Conservation (phyloP, 1,140 invertebrate species). For the Gryllus bimaculatus region DNA sequence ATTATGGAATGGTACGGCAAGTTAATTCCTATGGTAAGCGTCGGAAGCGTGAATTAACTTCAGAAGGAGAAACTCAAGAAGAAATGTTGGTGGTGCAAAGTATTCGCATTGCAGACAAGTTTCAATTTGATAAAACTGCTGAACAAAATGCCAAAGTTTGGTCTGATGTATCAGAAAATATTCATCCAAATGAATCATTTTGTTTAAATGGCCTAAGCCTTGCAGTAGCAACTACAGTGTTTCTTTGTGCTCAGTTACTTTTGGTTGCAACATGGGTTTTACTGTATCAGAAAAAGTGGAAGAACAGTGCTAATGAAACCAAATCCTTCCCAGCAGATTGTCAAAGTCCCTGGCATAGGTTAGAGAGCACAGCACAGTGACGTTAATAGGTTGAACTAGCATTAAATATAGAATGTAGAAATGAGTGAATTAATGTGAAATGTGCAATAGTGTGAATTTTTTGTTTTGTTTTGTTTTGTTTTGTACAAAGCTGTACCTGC, state of each 20-base stretch:
- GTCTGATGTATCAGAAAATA: neutral
- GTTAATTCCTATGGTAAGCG: constrained; percentile 37
- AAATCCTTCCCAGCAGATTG: neutral
- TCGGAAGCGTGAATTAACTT: constrained; percentile 24
- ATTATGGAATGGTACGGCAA: constrained; percentile 32
- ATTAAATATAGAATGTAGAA: neutral
- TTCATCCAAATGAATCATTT: neutral
- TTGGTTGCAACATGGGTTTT: constrained; percentile 4
- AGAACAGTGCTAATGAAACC: neutral
- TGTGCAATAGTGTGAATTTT: neutral
- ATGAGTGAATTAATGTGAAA: neutral
- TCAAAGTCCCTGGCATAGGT: neutral
- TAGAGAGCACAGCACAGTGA: neutral
- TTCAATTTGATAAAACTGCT: constrained; percentile 30
- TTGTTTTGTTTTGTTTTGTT: neutral
- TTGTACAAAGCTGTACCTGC: neutral
- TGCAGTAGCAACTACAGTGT: constrained; percentile 3
- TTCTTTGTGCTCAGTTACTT: constrained; percentile 11
- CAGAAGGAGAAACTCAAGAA: constrained; percentile 25
- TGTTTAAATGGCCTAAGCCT: constrained; percentile 8
- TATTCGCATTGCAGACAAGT: constrained; percentile 42
- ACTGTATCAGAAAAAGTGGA: constrained; percentile 9
- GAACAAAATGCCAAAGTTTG: neutral
- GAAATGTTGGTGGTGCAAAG: constrained; percentile 40
- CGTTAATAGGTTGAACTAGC: neutral